Evolutionary conservation across 92 coral and sea anemone genomes (phyloP), one percentile per base, ranked within the genome.

Genomic region (Bergia puertoricense): DNA sequence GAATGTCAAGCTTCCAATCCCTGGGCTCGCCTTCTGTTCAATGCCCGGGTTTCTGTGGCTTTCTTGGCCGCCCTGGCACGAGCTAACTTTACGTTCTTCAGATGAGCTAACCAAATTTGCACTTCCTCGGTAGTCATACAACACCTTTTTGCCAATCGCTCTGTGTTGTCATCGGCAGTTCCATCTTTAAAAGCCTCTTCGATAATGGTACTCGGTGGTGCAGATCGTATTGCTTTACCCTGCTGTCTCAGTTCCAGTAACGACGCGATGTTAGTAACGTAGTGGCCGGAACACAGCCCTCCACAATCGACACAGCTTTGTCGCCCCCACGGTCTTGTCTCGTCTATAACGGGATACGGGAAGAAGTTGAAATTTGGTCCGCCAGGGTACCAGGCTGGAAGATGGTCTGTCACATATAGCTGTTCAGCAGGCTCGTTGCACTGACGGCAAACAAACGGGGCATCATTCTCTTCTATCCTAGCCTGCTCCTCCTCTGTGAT

Each of bases 251-350:
- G 89, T 65, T 72, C 88, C 76, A 92, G 86, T 46, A 92, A 75
- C 79, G 74, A 86, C 41, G 80, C 80, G 15, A 92, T 88, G 77
- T 92, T 90, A 81, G 92, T 92, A 23, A 92, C 89, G 76, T 86
- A 92, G 83, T 92, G 94, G 44, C 92, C 89, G 50, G 92, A 80
- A 84, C 94, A 92, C 41, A 65, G 83, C n/a, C 92, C 85, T 81
- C 69, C 79, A 81, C 94, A 92, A 43, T 72, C 76, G 48, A 66
- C 86, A 87, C 94, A 92, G 39, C 40, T 71, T 37, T 77, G 50
- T 46, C 79, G 65, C 65, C 92, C 92, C 90, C 89, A 90, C 7
- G 94, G 92, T 85, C 92, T 92, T 83, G 78, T 85, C 51, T 74
- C 85, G 77, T 92, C 92, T 77, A 90, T 85, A 77, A 92, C 91